Evolutionary conservation across 1,140 invertebrate genomes (phyloP).

Genomic region (Drosophila pandora): DNA sequence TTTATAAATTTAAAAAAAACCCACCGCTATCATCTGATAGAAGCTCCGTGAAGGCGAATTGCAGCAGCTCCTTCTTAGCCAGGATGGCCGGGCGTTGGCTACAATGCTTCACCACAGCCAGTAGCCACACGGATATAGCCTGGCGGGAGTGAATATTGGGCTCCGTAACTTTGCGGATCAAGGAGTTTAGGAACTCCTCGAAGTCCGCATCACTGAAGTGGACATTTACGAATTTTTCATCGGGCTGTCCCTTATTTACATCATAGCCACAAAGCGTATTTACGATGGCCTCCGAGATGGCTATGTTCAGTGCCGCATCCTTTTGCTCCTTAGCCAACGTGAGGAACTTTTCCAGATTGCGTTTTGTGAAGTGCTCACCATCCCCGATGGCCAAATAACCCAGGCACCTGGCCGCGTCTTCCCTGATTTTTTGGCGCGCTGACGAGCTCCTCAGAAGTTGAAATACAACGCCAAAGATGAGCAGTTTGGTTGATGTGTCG

Average conservation of each 20-base stretch:
- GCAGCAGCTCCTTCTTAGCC: slow-evolving; percentile 88
- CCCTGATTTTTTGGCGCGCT: slow-evolving; percentile 71
- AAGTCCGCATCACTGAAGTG: slow-evolving; percentile 86
- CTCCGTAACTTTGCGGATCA: slow-evolving; percentile 88
- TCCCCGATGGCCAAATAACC: slow-evolving; percentile 82
- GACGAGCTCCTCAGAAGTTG: slow-evolving; percentile 70
- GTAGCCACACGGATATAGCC: slow-evolving; percentile 89
- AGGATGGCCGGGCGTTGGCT: slow-evolving; percentile 88
- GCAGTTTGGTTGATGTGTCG: slow-evolving; percentile 66
- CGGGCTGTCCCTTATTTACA: slow-evolving; percentile 84
- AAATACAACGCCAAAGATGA: slow-evolving; percentile 75
- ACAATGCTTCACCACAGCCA: slow-evolving; percentile 93
- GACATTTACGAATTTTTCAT: slow-evolving; percentile 86
- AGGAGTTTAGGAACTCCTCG: slow-evolving; percentile 87
- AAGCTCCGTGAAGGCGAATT: slow-evolving; percentile 94
- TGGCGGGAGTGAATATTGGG: slow-evolving; percentile 94
- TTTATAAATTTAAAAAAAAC: slow-evolving; percentile 26
- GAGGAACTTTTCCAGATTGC: slow-evolving; percentile 77
- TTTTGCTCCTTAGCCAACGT: slow-evolving; percentile 73
- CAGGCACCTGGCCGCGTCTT: slow-evolving; percentile 78
- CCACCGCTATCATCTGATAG: slow-evolving; percentile 95
- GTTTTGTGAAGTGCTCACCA: slow-evolving; percentile 74
- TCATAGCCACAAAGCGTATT: slow-evolving; percentile 84
- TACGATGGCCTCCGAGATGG: slow-evolving; percentile 80
- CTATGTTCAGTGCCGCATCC: slow-evolving; percentile 81